phyloP scores from a whole-genome alignment of 2,113 vertebrate species.

The Etia nguti region DNA sequence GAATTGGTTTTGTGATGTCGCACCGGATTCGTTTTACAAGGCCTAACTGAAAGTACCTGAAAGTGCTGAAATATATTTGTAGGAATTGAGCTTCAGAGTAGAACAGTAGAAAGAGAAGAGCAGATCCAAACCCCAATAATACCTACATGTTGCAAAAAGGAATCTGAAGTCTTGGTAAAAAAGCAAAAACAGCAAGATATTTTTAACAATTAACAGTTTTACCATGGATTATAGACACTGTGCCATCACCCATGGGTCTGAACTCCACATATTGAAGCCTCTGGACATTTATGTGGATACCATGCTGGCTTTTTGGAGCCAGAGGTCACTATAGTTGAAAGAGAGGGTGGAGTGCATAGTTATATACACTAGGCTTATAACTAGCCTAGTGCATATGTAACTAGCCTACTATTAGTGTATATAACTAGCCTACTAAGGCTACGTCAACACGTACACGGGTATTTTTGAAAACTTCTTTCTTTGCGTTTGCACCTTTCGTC shows the following conservation, averaged over 20 bases:
- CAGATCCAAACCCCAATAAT: neutral
- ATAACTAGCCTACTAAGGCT: neutral
- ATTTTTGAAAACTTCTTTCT: too few relatives aligned
- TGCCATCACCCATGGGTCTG: neutral
- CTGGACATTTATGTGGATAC: neutral
- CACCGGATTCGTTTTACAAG: neutral
- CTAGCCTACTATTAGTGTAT: too few relatives aligned
- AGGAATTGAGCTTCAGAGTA: neutral
- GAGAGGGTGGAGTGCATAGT: neutral
- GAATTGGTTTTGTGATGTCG: neutral
- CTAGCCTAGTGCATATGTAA: neutral
- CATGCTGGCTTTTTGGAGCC: neutral
- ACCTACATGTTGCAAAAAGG: neutral
- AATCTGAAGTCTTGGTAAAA: neutral
- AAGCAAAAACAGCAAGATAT: neutral
- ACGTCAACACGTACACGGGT: too few relatives aligned
- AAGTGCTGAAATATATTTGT: neutral
- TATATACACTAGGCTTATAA: neutral
- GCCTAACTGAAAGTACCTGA: neutral
- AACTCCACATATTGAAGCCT: neutral
- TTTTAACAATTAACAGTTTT: neutral
- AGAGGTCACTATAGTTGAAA: neutral
- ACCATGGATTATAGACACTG: neutral
- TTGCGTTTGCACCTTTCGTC: too few relatives aligned
- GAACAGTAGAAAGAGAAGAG: neutral